A percentile compares a stretch with the other conserved stretches of the same genome.
Evolutionary conservation across 2,888 invertebrate genomes (phyloP).

Genomic region (Lordiphosa andalusiaca): DNA sequence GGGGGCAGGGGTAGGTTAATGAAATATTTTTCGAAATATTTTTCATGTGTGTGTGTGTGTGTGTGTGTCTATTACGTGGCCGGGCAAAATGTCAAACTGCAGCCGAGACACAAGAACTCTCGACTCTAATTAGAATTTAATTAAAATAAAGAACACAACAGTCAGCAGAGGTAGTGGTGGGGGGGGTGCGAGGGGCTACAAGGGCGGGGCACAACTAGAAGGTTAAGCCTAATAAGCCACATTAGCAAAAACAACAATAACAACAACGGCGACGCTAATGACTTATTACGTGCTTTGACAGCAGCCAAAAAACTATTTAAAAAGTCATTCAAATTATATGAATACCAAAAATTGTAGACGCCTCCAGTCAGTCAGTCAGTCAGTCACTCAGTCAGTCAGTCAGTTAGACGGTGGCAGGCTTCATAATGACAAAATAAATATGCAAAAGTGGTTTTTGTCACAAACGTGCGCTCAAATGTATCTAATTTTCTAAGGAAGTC

Average conservation of each 20-base stretch:
- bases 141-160: conserved; percentile 66
- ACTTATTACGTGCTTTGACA: conserved; percentile 63
- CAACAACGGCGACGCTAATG: conserved; percentile 61
- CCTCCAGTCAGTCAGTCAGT: conserved; percentile 7
- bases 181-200: no score
- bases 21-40: conserved; percentile 74
- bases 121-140: conserved; percentile 78
- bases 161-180: conserved; percentile 13
- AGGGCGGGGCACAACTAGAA: conserved; percentile 4
- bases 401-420: conserved; percentile 3
- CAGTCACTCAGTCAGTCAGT: conserved; percentile 19
- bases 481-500: conserved; percentile 60
- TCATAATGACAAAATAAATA: conserved; percentile 80
- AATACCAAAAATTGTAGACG: conserved; percentile 48
- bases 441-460: conserved; percentile 76
- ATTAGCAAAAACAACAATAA: conserved; percentile 61
- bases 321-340: conserved; percentile 78
- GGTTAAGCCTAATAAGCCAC: conserved; percentile 72
- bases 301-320: conserved; percentile 73
- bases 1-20: conserved; percentile 44
- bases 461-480: conserved; percentile 70
- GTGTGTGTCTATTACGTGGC: conserved; percentile 63
- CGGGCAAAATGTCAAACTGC: conserved; percentile 73
- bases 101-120: conserved; percentile 35
- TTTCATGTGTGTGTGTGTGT: conserved; percentile 33